A percentile compares a stretch with the other conserved stretches of the same genome.
Conservation (phyloP, 2,797 vertebrate species). For the Siniperca undulata region DNA sequence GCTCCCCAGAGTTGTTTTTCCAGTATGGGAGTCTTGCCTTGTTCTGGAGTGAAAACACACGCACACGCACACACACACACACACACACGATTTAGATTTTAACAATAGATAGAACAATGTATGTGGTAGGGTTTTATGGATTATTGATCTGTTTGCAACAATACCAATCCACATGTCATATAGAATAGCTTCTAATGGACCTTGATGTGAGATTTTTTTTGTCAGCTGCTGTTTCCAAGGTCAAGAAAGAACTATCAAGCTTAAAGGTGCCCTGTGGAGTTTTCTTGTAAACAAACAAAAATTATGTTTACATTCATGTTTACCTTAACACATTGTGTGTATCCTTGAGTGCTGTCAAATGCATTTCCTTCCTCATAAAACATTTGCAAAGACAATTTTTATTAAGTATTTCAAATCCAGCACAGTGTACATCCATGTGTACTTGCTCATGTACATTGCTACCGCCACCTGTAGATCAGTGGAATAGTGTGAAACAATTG, state of each 20-base stretch:
- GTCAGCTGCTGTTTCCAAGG: neutral
- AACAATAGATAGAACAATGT: neutral
- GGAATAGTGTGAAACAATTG: too few species aligned
- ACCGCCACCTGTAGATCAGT: too few species aligned
- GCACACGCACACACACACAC: constrained; percentile 38
- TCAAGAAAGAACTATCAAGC: neutral
- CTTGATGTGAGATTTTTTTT: neutral
- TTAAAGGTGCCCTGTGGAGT: neutral
- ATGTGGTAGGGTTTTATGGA: neutral
- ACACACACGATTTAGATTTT: neutral
- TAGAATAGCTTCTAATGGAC: neutral
- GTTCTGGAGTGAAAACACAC: constrained; percentile 81
- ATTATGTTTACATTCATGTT: too few species aligned
- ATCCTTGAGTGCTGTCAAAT: too few species aligned
- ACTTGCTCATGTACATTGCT: too few species aligned
- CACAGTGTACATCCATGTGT: too few species aligned
- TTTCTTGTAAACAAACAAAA: too few species aligned
- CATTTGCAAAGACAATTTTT: too few species aligned
- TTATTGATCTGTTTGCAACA: neutral
- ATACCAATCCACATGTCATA: too few species aligned
- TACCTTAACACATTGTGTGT: too few species aligned
- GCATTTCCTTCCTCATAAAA: too few species aligned
- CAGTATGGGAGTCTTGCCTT: constrained; percentile 90
- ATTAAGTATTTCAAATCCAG: too few species aligned
- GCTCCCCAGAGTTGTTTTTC: constrained; percentile 87